phyloP scores from a whole-genome alignment of 1,140 invertebrate genomes.

The Drosophila virilis region DNA sequence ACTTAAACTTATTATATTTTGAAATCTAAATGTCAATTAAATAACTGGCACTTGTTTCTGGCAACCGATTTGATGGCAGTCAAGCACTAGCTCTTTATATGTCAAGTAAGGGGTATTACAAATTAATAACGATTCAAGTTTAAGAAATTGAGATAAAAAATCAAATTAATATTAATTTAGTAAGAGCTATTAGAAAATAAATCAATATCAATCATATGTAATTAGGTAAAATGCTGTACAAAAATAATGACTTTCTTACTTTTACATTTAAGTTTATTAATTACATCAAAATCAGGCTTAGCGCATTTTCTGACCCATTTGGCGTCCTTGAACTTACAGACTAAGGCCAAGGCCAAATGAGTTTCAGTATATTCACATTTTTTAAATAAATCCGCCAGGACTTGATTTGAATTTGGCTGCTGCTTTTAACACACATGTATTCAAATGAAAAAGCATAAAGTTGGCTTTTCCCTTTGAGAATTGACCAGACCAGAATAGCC shows the following conservation, averaged over 20 bases:
- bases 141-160: neutral
- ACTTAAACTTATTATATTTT: neutral
- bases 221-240: too few relatives aligned
- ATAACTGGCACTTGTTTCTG: neutral
- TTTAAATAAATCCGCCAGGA: constrained; percentile 20
- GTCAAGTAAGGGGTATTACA: too few relatives aligned
- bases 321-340: constrained; percentile 55
- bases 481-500: neutral
- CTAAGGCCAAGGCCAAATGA: constrained; percentile 40
- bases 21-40: neutral
- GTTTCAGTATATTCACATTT: constrained; percentile 26
- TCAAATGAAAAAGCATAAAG: neutral
- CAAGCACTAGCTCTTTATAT: too few relatives aligned
- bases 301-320: constrained; percentile 2
- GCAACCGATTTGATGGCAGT: neutral
- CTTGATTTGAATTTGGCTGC: constrained; percentile 6
- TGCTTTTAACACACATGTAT: constrained; percentile 5
- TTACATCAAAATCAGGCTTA: constrained; percentile 44
- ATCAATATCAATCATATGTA: too few relatives aligned
- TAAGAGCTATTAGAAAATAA: too few relatives aligned
- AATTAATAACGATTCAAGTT: too few relatives aligned
- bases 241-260: constrained; percentile 40
- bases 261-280: constrained; percentile 22
- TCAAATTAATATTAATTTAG: neutral
- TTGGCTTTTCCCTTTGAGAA: neutral